Conservation (phyloP, 2,888 invertebrate species). For the Callyntrura sp. region DNA sequence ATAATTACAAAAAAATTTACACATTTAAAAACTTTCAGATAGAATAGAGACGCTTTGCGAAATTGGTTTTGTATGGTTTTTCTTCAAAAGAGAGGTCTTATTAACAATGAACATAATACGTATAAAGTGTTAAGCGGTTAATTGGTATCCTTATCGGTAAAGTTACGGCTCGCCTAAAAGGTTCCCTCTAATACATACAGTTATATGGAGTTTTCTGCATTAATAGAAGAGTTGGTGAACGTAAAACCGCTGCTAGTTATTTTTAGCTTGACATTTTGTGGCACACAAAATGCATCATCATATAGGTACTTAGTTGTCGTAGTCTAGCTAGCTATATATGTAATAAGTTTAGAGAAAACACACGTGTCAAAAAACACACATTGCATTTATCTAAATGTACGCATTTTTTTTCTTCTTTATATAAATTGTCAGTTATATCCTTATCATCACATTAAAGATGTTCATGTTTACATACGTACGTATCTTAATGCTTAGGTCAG, state of each 20-base stretch:
- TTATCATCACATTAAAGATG: constrained; percentile 25
- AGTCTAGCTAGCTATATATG: background rate
- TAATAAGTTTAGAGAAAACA: constrained; percentile 15
- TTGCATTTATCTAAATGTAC: constrained; percentile 75
- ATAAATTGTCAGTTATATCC: background rate
- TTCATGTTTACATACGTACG: constrained; percentile 7
- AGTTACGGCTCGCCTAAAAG: background rate
- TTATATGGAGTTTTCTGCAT: too few species aligned
- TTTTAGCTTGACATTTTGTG: constrained; percentile 13
- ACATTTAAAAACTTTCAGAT: background rate
- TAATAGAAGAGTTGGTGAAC: background rate
- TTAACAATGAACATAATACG: background rate
- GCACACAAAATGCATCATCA: constrained; percentile 20
- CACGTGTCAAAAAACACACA: constrained; percentile 74
- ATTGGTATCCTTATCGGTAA: background rate
- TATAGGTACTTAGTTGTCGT: background rate
- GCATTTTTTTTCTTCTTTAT: constrained; percentile 35
- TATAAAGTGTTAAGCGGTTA: too few species aligned
- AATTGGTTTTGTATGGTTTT: background rate
- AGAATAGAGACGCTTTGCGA: background rate
- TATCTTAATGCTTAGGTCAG: constrained; percentile 17
- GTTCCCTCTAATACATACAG: too few species aligned
- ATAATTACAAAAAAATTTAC: too few species aligned
- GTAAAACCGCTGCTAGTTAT: constrained; percentile 16
- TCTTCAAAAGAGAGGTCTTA: background rate